Evolutionary conservation across 2,888 invertebrate species (phyloP), one percentile per base, ranked within the genome.

Genomic region (Augiades crinisus): DNA sequence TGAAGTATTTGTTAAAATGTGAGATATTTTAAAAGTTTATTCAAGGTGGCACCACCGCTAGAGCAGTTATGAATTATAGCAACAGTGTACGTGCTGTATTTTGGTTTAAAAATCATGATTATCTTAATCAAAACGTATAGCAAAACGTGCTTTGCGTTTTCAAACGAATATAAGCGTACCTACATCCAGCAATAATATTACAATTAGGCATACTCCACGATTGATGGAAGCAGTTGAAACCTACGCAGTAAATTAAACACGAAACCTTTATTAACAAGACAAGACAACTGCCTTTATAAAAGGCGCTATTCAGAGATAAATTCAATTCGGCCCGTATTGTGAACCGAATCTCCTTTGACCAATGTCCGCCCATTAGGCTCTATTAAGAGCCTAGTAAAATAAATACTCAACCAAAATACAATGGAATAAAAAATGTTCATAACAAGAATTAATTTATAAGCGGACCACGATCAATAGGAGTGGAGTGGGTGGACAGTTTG

Each of bases 401-500:
- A 85, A 85, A 84, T 81, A 82, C 73, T 68, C 69, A 61, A 60
- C 63, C 68, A 63, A 67, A 76, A 75, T 65, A 87, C 85, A 89
- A 86, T 84, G 63, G 77, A 61, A 78, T 83, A 84, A 87, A 84
- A 84, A 86, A 81, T 77, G 82, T 75, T 88, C 78, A 87, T 87
- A 88, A 87, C 85, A 81, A 75, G 87, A 84, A 83, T 88, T 87
- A 86, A 87, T 88, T 87, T 85, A 85, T 83, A 64, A 79, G 75
- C 71, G 70, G 75, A 73, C 82, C 78, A 72, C 82, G 79, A 84
- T 89, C 83, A 87, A 87, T 85, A 81, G 85, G 71, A 70, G 65
- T 68, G 75, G 81, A 84, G 88, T 89, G 88, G 89, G 89, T 87
- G 89, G 89, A 89, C 88, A 88, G 85, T 78, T 85, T 79, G 78